Base-by-base conservation (phyloP, 1,140 invertebrate genomes). In the Orchesella cincta region DNA sequence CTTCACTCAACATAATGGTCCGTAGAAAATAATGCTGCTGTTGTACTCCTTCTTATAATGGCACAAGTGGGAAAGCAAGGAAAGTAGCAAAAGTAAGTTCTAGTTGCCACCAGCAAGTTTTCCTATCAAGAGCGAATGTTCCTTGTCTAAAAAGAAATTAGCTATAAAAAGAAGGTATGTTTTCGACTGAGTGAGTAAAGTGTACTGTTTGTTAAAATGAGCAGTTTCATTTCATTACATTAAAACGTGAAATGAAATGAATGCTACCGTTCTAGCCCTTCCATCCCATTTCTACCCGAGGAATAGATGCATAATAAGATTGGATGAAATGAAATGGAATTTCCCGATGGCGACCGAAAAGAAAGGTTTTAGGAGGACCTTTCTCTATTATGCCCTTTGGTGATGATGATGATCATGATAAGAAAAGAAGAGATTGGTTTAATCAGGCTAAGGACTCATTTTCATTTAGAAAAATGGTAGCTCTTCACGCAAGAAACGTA, bases 231-330 rank as follows among this genome's bases (percentile, higher is more conserved):
- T 67, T 67, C 62, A 67, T 67, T 67, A 67, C 62, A 67, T 67
- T 67, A 67, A 67, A 67, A 33, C 62, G 62, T 67, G 62, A 67
- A n/a, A n/a, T n/a, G n/a, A n/a, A n/a, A n/a, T n/a, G n/a, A n/a
- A n/a, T n/a, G n/a, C n/a, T n/a, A n/a, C n/a, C n/a, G n/a, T n/a
- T n/a, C n/a, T n/a, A 46, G 8, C 39, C 20, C 20, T 46, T 46
- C 20, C 20, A 8, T 46, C 39, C 20, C 39, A 12, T 46, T 46
- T 46, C 39, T 46, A 8, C 8, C 20, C 62, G 5, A 29, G 62
- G 23, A 31, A 67, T 31, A 31, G 62, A 46, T 12, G 39, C 8
- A 46, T 8, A 67, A 29, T 31, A 67, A 67, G 62, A 67, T 67
- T 67, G 62, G 62, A 67, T 23, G 23, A 20, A 46, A 12, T 46